phyloP scores from a whole-genome alignment of 1,140 invertebrate genomes.

The Trichonephila inaurata region DNA sequence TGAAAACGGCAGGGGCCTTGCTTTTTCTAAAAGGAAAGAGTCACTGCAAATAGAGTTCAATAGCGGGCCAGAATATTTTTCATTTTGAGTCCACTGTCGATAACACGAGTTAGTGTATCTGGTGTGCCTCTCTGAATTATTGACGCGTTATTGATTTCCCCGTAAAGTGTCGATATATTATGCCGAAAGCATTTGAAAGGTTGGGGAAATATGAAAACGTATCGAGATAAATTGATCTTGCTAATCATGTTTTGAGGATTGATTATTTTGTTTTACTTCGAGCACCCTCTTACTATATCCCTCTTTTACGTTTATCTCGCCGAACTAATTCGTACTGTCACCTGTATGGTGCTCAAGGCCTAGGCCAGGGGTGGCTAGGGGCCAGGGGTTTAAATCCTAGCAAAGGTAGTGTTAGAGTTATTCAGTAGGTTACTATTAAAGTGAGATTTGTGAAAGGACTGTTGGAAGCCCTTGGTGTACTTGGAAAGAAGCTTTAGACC shows the following conservation, averaged over 20 bases:
- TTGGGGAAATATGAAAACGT: neutral
- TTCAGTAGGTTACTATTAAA: no score
- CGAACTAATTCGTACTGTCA: no score
- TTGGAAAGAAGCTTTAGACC: no score
- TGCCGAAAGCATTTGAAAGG: neutral
- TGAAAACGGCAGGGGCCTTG: neutral
- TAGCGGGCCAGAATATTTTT: neutral
- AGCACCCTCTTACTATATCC: no score
- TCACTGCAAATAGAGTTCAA: slow-evolving; percentile 17
- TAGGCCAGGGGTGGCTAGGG: no score
- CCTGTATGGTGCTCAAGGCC: no score
- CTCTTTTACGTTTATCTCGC: no score
- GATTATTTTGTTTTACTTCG: neutral
- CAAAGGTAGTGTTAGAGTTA: no score
- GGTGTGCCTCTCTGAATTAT: neutral
- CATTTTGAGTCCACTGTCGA: neutral
- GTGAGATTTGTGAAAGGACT: no score
- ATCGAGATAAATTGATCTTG: neutral
- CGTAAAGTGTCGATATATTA: neutral
- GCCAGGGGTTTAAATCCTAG: no score
- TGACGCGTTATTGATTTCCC: neutral
- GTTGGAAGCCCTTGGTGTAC: no score
- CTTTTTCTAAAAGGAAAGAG: neutral
- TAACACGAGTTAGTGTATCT: neutral
- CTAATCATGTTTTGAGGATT: neutral